Base-by-base conservation (phyloP, 2,113 vertebrate species). In the Dryoscopus gambensis region DNA sequence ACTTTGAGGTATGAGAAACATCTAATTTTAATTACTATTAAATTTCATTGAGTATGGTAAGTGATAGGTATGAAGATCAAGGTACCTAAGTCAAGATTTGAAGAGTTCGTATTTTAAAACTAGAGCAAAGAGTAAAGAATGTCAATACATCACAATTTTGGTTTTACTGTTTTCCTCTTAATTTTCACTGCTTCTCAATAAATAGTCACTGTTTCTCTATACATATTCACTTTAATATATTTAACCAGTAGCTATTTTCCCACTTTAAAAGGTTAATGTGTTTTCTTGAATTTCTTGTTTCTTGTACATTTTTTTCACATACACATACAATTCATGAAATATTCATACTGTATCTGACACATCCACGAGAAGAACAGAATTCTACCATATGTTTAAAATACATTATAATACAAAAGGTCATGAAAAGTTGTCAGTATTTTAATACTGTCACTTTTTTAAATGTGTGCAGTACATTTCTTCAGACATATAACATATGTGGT, bases 391-490 rank as follows among this genome's bases (percentile, higher is more conserved):
- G 97, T 97, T 98, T 97, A 97, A 98, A 97, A 97, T 96, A 68
- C 87, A 82, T 93, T 95, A 85, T 79, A 93, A 95, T 96, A 96
- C 80, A 89, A 93, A 96, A 95, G 95, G 96, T 97, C 93, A 92
- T 96, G 96, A 97, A 96, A 98, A 97, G 91, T 97, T 97, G 96
- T 98, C 97, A 97, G 95, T 93, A 97, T 97, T 97, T 96, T 97
- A 98, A 98, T 97, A 97, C 96, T 97, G 95, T 98, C 96, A 97
- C 94, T 84, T 96, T 97, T 94, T 97, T 30, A 96, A 98, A 97
- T 90, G 97, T 77, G 80, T 85, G 95, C 97, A 97, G 94, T 95
- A 94, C 95, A 96, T 97, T 98, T 98, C 95, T 95, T 75, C 94
- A 98, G 97, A 96, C 97, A 95, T 96, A 79, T 95, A 98, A 96